phyloP scores from a whole-genome alignment of 2,113 vertebrate genomes.

The Vulpes lagopus region DNA sequence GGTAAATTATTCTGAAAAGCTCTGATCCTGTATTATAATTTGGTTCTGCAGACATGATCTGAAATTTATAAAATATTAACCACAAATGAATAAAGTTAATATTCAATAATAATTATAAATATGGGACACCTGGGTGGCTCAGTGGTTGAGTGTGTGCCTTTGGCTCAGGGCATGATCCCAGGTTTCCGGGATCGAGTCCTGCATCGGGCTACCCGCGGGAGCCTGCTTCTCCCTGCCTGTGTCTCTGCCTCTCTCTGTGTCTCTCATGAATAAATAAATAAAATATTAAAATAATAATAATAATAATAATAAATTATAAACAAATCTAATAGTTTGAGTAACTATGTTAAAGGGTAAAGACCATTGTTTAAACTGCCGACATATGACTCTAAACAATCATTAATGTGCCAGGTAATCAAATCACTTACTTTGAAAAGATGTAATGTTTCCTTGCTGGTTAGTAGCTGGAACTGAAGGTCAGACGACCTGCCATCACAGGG shows the following conservation, averaged over 20 bases:
- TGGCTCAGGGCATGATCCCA: too few species aligned
- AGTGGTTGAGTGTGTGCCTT: too few species aligned
- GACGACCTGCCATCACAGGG: conserved; percentile 80
- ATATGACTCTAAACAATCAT: neutral
- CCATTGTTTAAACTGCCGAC: neutral
- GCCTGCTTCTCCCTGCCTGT: too few species aligned
- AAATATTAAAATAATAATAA: conserved; percentile 16
- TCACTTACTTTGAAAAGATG: conserved; percentile 93
- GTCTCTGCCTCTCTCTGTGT: too few species aligned
- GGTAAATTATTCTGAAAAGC: neutral
- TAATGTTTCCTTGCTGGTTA: conserved; percentile 90
- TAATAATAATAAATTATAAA: neutral
- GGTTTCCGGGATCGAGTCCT: too few species aligned
- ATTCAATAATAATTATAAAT: neutral
- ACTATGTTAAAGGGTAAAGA: conserved; percentile 47
- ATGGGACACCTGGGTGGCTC: neutral
- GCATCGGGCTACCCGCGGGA: too few species aligned
- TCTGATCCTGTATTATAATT: neutral
- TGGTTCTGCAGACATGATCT: neutral
- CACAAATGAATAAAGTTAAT: conserved; percentile 51
- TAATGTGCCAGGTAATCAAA: neutral
- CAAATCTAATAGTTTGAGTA: neutral
- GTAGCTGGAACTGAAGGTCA: conserved; percentile 91
- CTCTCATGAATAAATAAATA: neutral
- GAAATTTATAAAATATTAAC: conserved; percentile 47